Base-by-base conservation (phyloP, 2,888 invertebrate genomes). In the Euplexia lucipara region DNA sequence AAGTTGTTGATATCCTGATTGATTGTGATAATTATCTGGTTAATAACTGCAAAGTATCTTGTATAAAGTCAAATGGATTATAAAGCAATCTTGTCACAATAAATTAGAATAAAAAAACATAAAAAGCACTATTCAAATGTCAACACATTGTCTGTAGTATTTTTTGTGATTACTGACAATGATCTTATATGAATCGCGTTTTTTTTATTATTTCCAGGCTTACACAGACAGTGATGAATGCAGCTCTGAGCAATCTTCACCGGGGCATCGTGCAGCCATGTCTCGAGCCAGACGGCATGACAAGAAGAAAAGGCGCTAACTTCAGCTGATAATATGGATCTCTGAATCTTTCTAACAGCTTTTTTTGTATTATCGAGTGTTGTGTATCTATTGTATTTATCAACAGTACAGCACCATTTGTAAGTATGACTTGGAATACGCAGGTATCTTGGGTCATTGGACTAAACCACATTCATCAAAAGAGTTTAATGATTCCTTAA, bases 161-260 rank as follows among this genome's bases (percentile, higher is more conserved):
- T n/a, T n/a, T n/a, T n/a, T n/a, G n/a, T n/a, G n/a, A n/a, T n/a
- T n/a, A n/a, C n/a, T n/a, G n/a, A n/a, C n/a, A n/a, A n/a, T n/a
- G n/a, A n/a, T n/a, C n/a, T n/a, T n/a, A n/a, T 5, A 41, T 6
- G 1, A 32, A 14, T 16, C 0, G 9, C 16, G 10, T 0, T 2
- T 45, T 53, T 30, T 5, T 41, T 9, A 20, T 14, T 1, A 1
- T 1, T 91, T 91, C 45, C 86, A 96, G 96, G 94, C 88, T 12
- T 93, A 95, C 89, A 96, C 96, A n/a, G 97, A 97, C 59, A 97
- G 97, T 77, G 97, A 97, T 85, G 97, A 97, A 72, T 97, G 97
- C 84, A 97, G 97, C 80, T 97, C 97, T 0, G 97, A 97, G 83
- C 97, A 97, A 75, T 96, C 96, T 26, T 97, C 97, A 58, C 97